Conservation (phyloP, 2,113 vertebrate genomes). For the Anthoscopus minutus region DNA sequence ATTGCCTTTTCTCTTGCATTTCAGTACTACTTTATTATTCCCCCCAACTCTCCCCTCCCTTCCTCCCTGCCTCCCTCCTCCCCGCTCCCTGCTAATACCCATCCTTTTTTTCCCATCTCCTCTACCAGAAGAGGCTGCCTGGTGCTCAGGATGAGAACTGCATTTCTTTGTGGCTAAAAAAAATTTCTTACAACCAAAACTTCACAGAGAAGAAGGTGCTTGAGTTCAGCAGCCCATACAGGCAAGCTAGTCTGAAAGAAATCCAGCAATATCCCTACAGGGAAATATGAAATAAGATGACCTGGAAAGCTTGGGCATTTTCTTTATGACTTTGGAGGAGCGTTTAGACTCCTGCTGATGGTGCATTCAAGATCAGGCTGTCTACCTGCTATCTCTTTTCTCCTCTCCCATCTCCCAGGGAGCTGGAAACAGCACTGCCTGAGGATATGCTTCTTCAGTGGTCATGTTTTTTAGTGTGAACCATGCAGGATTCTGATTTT, state of each 20-base stretch:
- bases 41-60: neutral
- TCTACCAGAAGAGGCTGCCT: neutral
- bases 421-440: conserved; percentile 21
- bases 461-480: neutral
- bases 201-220: conserved; percentile 27
- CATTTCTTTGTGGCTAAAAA: neutral
- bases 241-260: neutral
- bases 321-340: conserved; percentile 4
- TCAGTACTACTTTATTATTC: neutral
- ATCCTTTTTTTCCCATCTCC: neutral
- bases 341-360: neutral
- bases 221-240: neutral
- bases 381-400: conserved; percentile 24
- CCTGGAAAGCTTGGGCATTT: conserved; percentile 19
- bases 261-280: neutral
- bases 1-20: neutral
- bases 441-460: neutral
- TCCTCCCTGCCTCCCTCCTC: accelerated
- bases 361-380: conserved; percentile 3
- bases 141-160: neutral
- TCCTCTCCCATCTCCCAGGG: conserved; percentile 24
- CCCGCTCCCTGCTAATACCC: neutral
- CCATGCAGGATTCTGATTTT: conserved; percentile 21
- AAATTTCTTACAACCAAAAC: neutral
- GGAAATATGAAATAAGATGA: conserved; percentile 3